Base-by-base conservation (phyloP, 2,113 vertebrate species). In the Anhinga anhinga region DNA sequence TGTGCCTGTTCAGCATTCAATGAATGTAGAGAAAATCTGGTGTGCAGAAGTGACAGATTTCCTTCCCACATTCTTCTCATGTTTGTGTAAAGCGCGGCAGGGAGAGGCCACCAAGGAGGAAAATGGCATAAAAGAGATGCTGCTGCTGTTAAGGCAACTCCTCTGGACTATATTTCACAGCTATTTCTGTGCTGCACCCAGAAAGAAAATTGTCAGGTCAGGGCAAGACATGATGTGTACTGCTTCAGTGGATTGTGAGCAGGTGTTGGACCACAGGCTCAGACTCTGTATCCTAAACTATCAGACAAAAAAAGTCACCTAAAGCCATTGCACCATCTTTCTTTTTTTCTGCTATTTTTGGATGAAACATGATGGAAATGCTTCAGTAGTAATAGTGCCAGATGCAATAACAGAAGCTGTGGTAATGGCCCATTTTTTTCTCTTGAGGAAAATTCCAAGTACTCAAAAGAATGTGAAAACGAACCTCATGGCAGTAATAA, bases 361-460 rank as follows among this genome's bases (percentile, higher is more conserved):
- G 45, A 59, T 34, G 17, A 21, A 81, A 88, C 23, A 56, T 76
- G 32, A 73, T 76, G 44, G 40, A 72, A 66, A 76, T 71, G 27
- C 45, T 95, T 92, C 80, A 74, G 42, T 32, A 90, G n/a, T 63
- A 84, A 50, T 36, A 71, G 52, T 85, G 88, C 83, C 80, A 96
- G 72, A 93, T 94, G 59, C 49, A 83, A 70, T 90, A 93, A 92
- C 44, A 92, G 94, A 93, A 94, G 30, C 61, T 88, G 72, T 30
- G 52, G 66, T 84, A 93, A 91, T 84, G 52, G 30, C 6, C 67
- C 4, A 8, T 49, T 70, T 94, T 86, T 77, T 52, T 84, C 61
- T 81, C 63, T 76, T 79, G 72, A 89, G 73, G n/a, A 96, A 91
- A 93, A 93, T 90, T 92, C 72, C 92, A 92, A 86, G 52, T 73